Base-by-base conservation (phyloP, 2,888 invertebrate genomes). In the Ennomos quercinarius region DNA sequence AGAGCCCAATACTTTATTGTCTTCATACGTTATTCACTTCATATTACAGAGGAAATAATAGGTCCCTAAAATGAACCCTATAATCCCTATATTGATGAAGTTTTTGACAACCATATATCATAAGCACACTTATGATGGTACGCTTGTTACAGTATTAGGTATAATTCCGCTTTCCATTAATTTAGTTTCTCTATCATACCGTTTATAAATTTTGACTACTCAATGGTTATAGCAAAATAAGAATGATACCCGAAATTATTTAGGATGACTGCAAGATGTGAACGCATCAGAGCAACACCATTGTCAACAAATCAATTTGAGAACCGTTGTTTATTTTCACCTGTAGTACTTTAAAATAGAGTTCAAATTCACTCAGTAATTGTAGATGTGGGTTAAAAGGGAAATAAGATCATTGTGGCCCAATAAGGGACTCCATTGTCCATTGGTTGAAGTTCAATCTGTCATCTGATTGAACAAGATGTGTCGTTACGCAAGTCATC, bases 341-440 rank as follows among this genome's bases (percentile, higher is more conserved):
- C 37, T 9, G 11, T 27, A 27, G 37, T 9, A 3, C 41, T 10
- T n/a, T 17, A 8, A 34, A 27, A 42, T 38, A 42, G 34, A 12
- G 42, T 55, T 47, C 12, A 42, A 11, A n/a, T 12, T 54, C 13
- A 8, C 5, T 36, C 36, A 12, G 6, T 10, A 41, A 13, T 35
- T 37, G 3, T 12, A 12, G 11, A 45, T 43, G 35, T 42, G 17
- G 40, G 36, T 40, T 13, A 40, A 13, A 39, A 43, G 10, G 52
- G 10, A 48, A 13, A 36, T 55, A 49, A 55, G 11, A 42, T 61
- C 38, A 66, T 62, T 53, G 52, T 40, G 52, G 38, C 46, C 50
- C 27, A 55, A 57, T 57, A 63, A 61, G 52, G 57, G 58, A 58
- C 61, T 52, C 48, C 42, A 60, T 51, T 62, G 50, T 56, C 38